Conservation (phyloP, 1,140 invertebrate genomes). For the Aricia agestis region DNA sequence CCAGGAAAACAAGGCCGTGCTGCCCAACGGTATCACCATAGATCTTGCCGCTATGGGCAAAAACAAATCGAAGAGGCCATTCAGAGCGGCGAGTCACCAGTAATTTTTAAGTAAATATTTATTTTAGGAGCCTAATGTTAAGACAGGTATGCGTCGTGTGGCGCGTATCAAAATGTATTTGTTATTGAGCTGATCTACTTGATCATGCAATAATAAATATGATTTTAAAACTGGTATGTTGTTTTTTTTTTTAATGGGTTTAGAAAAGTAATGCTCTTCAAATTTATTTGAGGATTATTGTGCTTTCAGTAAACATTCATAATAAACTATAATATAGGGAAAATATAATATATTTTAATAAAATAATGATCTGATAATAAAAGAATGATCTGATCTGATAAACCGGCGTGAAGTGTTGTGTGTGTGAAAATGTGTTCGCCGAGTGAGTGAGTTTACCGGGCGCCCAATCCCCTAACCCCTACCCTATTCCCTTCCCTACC, state of each 20-base stretch:
- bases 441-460: too few species aligned
- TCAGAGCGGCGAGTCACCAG: slow-evolving; percentile 58
- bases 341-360: too few species aligned
- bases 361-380: too few species aligned
- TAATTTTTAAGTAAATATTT: slow-evolving; percentile 62
- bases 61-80: slow-evolving; percentile 79
- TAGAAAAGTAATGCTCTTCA: not conserved
- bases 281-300: too few species aligned
- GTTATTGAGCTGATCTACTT: slow-evolving; percentile 24
- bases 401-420: too few species aligned
- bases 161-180: slow-evolving; percentile 22
- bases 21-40: slow-evolving; percentile 83
- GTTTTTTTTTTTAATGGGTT: slow-evolving; percentile 6
- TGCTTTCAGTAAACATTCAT: too few species aligned
- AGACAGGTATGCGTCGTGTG: slow-evolving; percentile 21
- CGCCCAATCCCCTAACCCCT: too few species aligned
- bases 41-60: slow-evolving; percentile 83
- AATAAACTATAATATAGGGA: too few species aligned
- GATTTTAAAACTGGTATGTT: slow-evolving; percentile 20
- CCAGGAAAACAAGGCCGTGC: slow-evolving; percentile 81
- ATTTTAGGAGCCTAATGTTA: slow-evolving; percentile 70
- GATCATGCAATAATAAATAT: slow-evolving; percentile 25
- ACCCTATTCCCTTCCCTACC: too few species aligned
- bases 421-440: too few species aligned
- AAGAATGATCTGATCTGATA: too few species aligned